Base-by-base conservation (phyloP, 2,888 invertebrate genomes). In the Pyrrhosoma nymphula region DNA sequence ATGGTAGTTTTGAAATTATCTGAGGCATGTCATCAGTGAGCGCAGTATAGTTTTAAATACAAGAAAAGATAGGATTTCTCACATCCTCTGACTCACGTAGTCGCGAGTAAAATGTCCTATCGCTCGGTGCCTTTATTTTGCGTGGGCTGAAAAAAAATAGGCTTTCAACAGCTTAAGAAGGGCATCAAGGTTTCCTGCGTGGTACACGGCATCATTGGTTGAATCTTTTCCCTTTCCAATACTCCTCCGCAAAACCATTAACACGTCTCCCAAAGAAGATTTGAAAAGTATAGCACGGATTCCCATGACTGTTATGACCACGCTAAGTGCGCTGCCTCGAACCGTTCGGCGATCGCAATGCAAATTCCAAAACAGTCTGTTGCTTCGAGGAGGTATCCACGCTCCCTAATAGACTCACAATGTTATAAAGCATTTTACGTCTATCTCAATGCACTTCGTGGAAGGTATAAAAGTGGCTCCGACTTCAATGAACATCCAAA, bases 271-370 rank as follows among this genome's bases (percentile, higher is more conserved):
- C 47, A 23, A 10, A n/a, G 39, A 39, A 35, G 23, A 47, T 39
- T 63, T 26, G 69, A 69, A 93, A 93, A 93, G 75, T 93, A 55
- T 93, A 93, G 75, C 69, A 69, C 30, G 47, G n/a, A n/a, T 39
- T 39, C 35, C 69, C 75, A 93, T 69, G 93, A 93, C 69, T 69
- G 93, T 93, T 93, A 47, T 69, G 47, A 69, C 69, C 93, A 75
- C 91, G 60, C 90, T 69, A 20, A n/a, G 69, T 18, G 23, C n/a
- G 23, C 26, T 26, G 23, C 69, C 26, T 69, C 69, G 23, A 23
- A 20, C 69, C n/a, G 26, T 26, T 69, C 18, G 10, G n/a, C 69
- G n/a, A 23, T 10, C 69, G 23, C 18, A 8, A 69, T 69, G 69
- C 69, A 69, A 69, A 60, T 60, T 69, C 23, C 26, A n/a, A 12